Base-by-base conservation (phyloP, 2,888 invertebrate genomes). In the Scaptomyza parva region DNA sequence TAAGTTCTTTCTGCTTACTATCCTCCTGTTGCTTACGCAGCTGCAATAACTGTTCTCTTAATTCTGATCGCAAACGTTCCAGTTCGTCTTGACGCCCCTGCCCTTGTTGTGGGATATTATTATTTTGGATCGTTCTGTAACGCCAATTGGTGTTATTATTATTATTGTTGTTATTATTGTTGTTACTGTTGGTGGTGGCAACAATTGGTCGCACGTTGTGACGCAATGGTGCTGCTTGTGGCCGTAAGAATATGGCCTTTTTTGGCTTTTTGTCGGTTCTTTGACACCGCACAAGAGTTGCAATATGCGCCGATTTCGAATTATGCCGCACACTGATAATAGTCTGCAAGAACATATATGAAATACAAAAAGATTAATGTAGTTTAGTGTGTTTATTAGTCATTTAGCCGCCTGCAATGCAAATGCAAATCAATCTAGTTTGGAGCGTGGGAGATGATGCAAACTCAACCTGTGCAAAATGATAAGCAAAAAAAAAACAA, bases 281-380 rank as follows among this genome's bases (percentile, higher is more conserved):
- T 64, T 91, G 91, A 1, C n/a, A 11, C 28, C 76, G 78, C 18
- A 91, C 88, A 90, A 91, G 86, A 72, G 87, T 88, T 50, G 73
- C 76, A 48, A 91, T 91, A 59, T 91, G 91, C 14, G 77, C 89
- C 14, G 91, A 83, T 57, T 88, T 90, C 28, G 72, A 70, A 65
- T 76, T 89, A 61, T 69, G 82, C 60, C 85, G 89, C 41, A 88
- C 90, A 30, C 76, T 69, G 57, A 90, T 85, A 74, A 81, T 73
- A 57, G 78, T 63, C 90, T 90, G 69, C 9, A 51, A 66, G 18
- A 47, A 18, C 3, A 28, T 12, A 11, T 12, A n/a, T 5, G 24
- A 50, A 40, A 44, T 2, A 28, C 28, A 11, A 26, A 26, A 4
- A 6, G 1, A 26, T 6, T 6, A 26, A 26, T 26, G 24, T 6